A percentile compares a stretch with the other conserved stretches of the same genome.
Conservation (phyloP, 2,888 invertebrate species). For the Papilio protenor region DNA sequence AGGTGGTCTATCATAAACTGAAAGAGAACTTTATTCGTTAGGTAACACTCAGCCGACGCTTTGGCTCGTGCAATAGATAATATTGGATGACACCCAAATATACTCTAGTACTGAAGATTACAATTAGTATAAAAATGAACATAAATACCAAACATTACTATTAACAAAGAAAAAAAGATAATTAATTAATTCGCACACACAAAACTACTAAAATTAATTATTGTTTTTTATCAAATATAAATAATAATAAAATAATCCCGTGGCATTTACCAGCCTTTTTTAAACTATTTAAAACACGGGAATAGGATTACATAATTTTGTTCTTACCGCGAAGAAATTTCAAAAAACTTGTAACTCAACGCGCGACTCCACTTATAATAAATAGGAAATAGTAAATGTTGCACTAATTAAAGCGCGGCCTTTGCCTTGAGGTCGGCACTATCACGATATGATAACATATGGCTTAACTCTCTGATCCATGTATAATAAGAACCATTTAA, state of each 20-base stretch:
- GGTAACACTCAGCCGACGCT: constrained; percentile 58
- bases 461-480: constrained; percentile 36
- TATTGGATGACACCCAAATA: constrained; percentile 72
- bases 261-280: too few relatives aligned
- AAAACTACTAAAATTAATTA: not conserved
- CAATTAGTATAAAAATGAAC: not conserved
- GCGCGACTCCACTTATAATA: constrained; percentile 22
- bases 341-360: constrained; percentile 43
- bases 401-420: constrained; percentile 45
- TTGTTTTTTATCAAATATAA: not conserved
- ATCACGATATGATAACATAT: constrained; percentile 42
- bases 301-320: not conserved
- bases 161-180: not conserved
- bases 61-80: constrained; percentile 61
- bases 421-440: constrained; percentile 48
- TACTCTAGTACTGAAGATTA: constrained; percentile 42
- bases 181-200: not conserved
- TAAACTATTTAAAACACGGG: too few relatives aligned
- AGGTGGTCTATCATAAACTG: constrained; percentile 59
- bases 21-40: constrained; percentile 53
- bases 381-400: constrained; percentile 36
- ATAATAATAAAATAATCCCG: not conserved
- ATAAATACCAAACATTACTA: not conserved
- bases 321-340: constrained; percentile 18
- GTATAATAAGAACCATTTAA: constrained; percentile 10